Evolutionary conservation across 2,113 vertebrate genomes (phyloP).

Genomic region (Amphilophus citrinellus): DNA sequence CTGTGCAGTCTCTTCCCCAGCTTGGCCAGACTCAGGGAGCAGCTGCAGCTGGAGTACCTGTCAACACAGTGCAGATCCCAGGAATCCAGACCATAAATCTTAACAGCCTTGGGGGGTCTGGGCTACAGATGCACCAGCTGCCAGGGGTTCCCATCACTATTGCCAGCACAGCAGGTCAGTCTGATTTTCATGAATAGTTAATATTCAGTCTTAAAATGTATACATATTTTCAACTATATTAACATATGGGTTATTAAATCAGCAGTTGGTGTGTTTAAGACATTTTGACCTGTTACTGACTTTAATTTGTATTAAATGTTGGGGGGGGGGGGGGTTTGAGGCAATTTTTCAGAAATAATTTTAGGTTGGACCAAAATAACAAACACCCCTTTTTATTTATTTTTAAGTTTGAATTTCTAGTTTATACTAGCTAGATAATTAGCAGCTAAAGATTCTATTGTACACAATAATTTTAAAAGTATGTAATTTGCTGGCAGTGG

Average conservation of each 20-base stretch:
- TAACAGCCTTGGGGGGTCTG: conserved; percentile 89
- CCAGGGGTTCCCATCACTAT: conserved; percentile 91
- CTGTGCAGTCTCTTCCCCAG: conserved; percentile 88
- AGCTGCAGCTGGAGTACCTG: conserved; percentile 66
- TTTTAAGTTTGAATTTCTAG: not conserved
- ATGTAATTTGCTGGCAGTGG: not conserved
- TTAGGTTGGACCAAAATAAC: not conserved
- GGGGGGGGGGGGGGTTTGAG: not conserved
- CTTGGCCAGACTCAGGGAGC: conserved; percentile 87
- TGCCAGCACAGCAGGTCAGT: conserved; percentile 87
- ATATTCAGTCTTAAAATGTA: not conserved
- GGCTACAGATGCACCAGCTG: conserved; percentile 95
- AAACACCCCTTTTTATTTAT: not conserved
- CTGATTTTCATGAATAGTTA: not conserved
- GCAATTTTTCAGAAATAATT: not conserved
- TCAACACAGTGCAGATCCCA: conserved; percentile 92
- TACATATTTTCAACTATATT: not conserved
- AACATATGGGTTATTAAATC: not conserved
- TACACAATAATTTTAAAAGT: not conserved
- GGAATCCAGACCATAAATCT: conserved; percentile 98
- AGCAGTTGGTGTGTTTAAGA: not conserved
- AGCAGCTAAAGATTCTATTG: not conserved
- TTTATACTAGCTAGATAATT: not conserved
- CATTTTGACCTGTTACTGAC: not conserved
- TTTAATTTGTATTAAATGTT: not conserved